These are phyloP conservation scores for Zaprionus davidi DNA, from an alignment of 1,140 invertebrate species.

Conservation along the genomic window DNA sequence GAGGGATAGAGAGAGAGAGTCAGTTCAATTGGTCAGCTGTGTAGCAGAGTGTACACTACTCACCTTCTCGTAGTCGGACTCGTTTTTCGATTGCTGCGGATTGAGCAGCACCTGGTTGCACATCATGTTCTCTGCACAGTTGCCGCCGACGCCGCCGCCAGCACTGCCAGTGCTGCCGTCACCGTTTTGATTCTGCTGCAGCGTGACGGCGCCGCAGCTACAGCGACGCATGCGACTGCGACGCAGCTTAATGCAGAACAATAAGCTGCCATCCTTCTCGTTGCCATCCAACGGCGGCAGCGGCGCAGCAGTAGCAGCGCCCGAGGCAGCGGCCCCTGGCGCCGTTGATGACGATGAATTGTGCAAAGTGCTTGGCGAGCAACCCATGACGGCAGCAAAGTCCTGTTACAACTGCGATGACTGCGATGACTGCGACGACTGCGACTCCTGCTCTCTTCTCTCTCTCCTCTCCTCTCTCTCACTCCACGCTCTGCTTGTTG, in stretches of 20 bases:
- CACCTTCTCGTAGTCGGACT: slow-evolving; percentile 83
- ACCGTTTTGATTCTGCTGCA: slow-evolving; percentile 66
- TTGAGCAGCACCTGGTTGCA: slow-evolving; percentile 81
- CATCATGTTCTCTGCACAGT: slow-evolving; percentile 63
- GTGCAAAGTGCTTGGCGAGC: slow-evolving; percentile 75
- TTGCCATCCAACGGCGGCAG: slow-evolving; percentile 60
- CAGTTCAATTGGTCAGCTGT: slow-evolving; percentile 23
- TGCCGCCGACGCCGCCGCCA: slow-evolving; percentile 67
- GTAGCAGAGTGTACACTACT: slow-evolving; percentile 18
- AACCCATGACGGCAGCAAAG: slow-evolving; percentile 74
- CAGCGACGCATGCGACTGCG: slow-evolving; percentile 75
- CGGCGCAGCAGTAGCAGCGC: slow-evolving; percentile 22
- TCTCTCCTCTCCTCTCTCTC: slow-evolving; percentile 22
- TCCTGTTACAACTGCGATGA: background rate
- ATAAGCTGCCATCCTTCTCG: slow-evolving; percentile 75
- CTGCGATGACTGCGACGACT: background rate
- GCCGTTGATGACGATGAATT: slow-evolving; percentile 40
- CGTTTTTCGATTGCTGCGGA: slow-evolving; percentile 77
- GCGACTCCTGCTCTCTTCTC: slow-evolving; percentile 15
- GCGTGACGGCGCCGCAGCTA: slow-evolving; percentile 68
- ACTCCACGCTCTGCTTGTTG: slow-evolving; percentile 14
- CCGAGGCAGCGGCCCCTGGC: background rate
- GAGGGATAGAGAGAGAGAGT: background rate
- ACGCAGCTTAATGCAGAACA: slow-evolving; percentile 81
- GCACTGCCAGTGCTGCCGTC: slow-evolving; percentile 74